Evolutionary conservation across 2,888 invertebrate species (phyloP).

Genomic region (Polyommatus icarus): DNA sequence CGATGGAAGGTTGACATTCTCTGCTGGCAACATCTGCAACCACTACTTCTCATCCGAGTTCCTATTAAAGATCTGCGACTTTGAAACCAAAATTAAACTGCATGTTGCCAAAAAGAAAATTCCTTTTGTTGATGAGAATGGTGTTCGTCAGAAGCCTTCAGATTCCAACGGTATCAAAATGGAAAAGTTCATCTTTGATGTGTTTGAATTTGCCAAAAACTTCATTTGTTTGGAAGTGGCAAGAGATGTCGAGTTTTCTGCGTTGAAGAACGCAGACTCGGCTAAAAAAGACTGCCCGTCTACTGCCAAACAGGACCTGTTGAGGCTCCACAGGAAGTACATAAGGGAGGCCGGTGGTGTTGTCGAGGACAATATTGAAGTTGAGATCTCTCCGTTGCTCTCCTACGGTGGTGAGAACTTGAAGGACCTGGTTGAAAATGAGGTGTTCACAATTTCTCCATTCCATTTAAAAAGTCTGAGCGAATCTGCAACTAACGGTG

Average conservation of each 20-base stretch:
- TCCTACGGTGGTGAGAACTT: constrained; percentile 96
- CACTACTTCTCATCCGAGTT: constrained; percentile 97
- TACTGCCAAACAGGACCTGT: constrained; percentile 90
- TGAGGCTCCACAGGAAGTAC: constrained; percentile 88
- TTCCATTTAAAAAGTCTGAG: constrained; percentile 78
- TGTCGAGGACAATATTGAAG: constrained; percentile 83
- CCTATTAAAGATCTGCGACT: constrained; percentile 86
- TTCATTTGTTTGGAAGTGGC: constrained; percentile 96
- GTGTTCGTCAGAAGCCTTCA: constrained; percentile 86
- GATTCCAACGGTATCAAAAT: constrained; percentile 98
- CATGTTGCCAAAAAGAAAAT: constrained; percentile 99
- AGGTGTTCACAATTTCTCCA: constrained; percentile 84
- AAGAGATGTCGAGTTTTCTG: constrained; percentile 96
- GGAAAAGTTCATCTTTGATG: constrained; percentile 99
- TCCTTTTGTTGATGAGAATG: constrained; percentile 87
- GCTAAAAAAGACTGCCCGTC: constrained; percentile 94
- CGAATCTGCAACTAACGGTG: constrained; percentile 59
- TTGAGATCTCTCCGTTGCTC: constrained; percentile 95
- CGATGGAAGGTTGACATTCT: constrained; percentile 92
- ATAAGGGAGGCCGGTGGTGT: constrained; percentile 90
- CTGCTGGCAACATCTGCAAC: constrained; percentile 98
- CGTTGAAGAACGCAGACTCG: constrained; percentile 95
- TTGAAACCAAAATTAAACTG: constrained; percentile 88
- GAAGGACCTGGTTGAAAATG: constrained; percentile 82
- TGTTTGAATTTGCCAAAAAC: constrained; percentile 94